Percentiles rank a stretch among this genome's conserved stretches.
These are phyloP conservation scores for Pedetes capensis DNA, from an alignment of 2,113 vertebrate genomes.

Conservation along the genomic window DNA sequence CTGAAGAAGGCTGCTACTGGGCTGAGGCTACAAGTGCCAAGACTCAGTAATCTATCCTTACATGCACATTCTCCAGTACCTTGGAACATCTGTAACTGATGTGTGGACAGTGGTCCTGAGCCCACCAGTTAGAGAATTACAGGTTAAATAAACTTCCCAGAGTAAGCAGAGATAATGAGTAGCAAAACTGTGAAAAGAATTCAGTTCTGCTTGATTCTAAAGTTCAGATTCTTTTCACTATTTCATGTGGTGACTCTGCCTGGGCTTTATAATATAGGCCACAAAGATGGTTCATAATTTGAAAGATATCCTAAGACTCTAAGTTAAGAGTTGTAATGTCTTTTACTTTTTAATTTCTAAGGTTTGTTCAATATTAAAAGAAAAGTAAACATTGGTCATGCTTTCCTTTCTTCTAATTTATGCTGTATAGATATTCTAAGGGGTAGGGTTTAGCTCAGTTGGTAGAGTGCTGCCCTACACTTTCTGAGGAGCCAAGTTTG, in stretches of 20 bases:
- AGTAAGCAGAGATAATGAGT: neutral
- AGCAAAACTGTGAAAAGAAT: neutral
- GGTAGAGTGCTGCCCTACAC: too few relatives aligned
- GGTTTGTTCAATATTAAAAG: neutral
- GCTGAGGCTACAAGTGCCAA: neutral
- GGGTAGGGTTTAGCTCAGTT: too few relatives aligned
- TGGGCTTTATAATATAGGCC: neutral
- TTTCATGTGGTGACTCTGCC: neutral
- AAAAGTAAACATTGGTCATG: neutral
- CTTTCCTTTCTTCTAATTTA: neutral
- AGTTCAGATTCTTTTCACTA: neutral
- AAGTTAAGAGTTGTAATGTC: neutral
- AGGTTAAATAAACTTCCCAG: neutral
- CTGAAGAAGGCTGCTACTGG: neutral
- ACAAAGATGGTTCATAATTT: neutral
- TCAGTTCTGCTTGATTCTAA: neutral
- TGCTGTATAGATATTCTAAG: neutral
- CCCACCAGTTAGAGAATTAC: neutral
- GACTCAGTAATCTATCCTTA: neutral
- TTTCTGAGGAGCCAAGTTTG: too few relatives aligned
- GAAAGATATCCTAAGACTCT: neutral
- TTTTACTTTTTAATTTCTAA: neutral
- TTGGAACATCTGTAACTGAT: neutral
- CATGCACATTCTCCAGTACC: neutral
- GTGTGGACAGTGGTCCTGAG: neutral